Base-by-base conservation (phyloP, 2,888 invertebrate species). In the Bombylius discolor region DNA sequence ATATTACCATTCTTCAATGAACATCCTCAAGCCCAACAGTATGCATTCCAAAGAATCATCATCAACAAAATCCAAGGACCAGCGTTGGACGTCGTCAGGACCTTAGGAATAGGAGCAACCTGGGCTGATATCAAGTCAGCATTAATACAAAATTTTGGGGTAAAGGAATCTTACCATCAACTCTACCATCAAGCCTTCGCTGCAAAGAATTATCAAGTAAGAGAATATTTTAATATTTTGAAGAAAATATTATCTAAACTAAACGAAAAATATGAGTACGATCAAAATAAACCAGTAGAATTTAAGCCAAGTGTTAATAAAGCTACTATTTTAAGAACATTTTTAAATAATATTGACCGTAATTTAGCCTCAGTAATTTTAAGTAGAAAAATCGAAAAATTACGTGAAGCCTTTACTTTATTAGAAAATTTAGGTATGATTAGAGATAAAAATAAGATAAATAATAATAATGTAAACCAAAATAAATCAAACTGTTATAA, bases 41-140 rank as follows among this genome's bases (percentile, higher is more conserved):
- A 62, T 47, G 53, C 61, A 47, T 47, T 57, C 56, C 56, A 56
- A 39, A 55, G 59, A 55, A 48, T 61, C 46, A 61, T 61, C 31
- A 53, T 60, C 45, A 60, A 60, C 49, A 58, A 60, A n/a, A n/a
- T n/a, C n/a, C n/a, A n/a, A n/a, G n/a, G 59, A 47, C 50, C 49
- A 55, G 61, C 60, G 47, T 57, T 61, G 47, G 53, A 62, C 49
- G 56, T 61, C 42, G 42, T 59, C 9, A 54, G 56, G 53, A 62
- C 55, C 5, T 50, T 60, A 51, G 57, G 54, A 49, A 39, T 58
- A 49, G 51, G 52, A 13, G 56, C 56, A 44, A 55, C 47, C 34
- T 61, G 60, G 58, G 49, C 49, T 39, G 52, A 58, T 42, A 56
- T 60, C 5, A 61, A 57, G 52, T 12, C 31, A 8, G 48, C 53